phyloP scores from a whole-genome alignment of 2,113 vertebrate species.

The Scopus umbretta region DNA sequence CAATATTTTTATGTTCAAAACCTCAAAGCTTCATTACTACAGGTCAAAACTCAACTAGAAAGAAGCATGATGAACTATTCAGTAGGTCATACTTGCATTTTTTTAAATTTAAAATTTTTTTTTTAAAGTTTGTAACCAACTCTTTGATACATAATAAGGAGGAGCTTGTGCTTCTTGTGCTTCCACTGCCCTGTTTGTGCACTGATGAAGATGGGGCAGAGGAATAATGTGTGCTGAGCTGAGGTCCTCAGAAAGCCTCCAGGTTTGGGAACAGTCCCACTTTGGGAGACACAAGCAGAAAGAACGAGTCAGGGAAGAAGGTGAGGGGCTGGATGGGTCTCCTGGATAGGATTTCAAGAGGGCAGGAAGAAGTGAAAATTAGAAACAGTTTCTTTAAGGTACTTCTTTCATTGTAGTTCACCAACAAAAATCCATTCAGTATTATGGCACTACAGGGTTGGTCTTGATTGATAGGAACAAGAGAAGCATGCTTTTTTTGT shows the following conservation, averaged over 20 bases:
- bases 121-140: neutral
- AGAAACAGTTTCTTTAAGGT: neutral
- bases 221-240: neutral
- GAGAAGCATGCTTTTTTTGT: neutral
- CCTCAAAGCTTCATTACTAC: neutral
- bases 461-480: neutral
- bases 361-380: neutral
- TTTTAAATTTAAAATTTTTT: too few species aligned
- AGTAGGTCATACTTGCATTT: neutral
- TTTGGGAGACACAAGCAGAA: neutral
- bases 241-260: neutral
- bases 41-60: neutral
- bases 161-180: neutral
- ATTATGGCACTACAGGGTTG: neutral
- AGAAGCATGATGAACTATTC: neutral
- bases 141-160: neutral
- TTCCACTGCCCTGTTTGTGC: neutral
- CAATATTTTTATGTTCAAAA: neutral
- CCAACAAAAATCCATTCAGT: neutral
- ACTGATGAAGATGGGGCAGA: neutral
- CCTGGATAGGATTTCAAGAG: neutral
- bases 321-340: neutral
- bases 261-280: neutral
- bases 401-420: neutral
- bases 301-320: neutral